Percentiles rank a stretch among this genome's conserved stretches.
Conservation (phyloP, 1,140 invertebrate genomes). For the Calliopsis andreniformis region DNA sequence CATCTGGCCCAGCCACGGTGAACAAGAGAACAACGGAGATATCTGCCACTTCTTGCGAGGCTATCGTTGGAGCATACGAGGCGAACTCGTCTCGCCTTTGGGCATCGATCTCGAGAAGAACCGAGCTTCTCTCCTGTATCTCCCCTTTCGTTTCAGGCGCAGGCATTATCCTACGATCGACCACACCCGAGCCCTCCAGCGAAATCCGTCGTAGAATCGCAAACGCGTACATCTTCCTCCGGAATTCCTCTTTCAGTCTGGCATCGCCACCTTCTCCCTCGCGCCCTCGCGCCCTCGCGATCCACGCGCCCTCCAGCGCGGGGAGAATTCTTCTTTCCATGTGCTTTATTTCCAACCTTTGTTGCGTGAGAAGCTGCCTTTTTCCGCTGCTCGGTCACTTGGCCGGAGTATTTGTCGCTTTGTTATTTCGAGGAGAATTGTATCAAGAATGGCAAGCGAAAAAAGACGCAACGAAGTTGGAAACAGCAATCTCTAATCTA, state of each 20-base stretch:
- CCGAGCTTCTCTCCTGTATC: conserved; percentile 36
- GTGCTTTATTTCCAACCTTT: background rate
- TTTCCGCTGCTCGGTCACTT: background rate
- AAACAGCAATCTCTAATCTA: too few relatives aligned
- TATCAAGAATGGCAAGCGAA: too few relatives aligned
- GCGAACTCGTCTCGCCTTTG: conserved; percentile 61
- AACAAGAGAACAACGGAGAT: conserved; percentile 22
- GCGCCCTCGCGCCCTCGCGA: background rate
- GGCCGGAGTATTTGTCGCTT: background rate
- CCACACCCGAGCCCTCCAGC: conserved; percentile 75
- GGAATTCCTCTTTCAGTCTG: conserved; percentile 49
- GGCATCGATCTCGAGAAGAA: conserved; percentile 68
- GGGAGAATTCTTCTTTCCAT: conserved; percentile 1
- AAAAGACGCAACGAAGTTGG: too few relatives aligned
- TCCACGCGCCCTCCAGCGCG: background rate
- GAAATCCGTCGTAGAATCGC: conserved; percentile 60
- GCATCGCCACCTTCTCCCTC: conserved; percentile 11
- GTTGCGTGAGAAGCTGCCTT: conserved; percentile 8
- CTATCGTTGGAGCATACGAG: conserved; percentile 36
- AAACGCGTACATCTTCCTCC: conserved; percentile 63
- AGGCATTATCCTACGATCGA: conserved; percentile 72
- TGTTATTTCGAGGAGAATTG: too few relatives aligned
- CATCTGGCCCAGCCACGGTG: background rate
- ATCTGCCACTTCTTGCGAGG: conserved; percentile 34
- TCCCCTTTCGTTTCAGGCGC: conserved; percentile 50